Evolutionary conservation across 2,888 invertebrate genomes (phyloP), one percentile per base, ranked within the genome.

Genomic region (Melieria picta): DNA sequence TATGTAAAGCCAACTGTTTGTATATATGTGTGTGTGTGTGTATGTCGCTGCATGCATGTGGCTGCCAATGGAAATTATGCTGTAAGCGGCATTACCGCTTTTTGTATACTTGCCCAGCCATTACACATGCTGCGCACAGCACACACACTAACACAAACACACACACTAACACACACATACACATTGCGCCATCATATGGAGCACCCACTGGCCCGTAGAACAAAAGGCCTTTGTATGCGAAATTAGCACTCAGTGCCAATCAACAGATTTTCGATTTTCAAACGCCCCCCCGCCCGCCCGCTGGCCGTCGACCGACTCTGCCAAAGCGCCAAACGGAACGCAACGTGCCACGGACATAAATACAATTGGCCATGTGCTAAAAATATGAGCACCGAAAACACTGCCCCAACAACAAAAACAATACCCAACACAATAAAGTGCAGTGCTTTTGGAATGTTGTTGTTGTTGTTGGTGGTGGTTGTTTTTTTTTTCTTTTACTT

Each of bases 21-120:
- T n/a, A 42, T 9, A 7, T 4, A 4, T 10, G 4, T 7, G 7
- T 10, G 56, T 56, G 13, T 56, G 56, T 4, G 13, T 4, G 56
- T 56, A 4, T 13, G 3, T 56, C 7, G 7, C 7, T 56, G 13
- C 13, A 13, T 7, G 60, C 60, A 42, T 7, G 30, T 42, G 43
- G n/a, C 30, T 58, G 58, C 13, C 6, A 13, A 60, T 60, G 9
- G 5, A 60, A 60, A 30, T 60, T 60, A 60, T 60, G 43, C 61
- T 42, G 45, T 61, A 61, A 45, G 61, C 61, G 11, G 61, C 61
- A 61, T 61, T 46, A 43, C 42, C 61, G 61, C 61, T 61, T 45
- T 13, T 30, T 16, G 4, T 30, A 57, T 63, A 71, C 71, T 71
- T 66, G 47, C 65, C 48, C 65, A 58, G 69, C 66, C 73, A 69